These are phyloP conservation scores for Eurytemora carolleeae DNA, from an alignment of 1,140 invertebrate species.

Conservation along the genomic window DNA sequence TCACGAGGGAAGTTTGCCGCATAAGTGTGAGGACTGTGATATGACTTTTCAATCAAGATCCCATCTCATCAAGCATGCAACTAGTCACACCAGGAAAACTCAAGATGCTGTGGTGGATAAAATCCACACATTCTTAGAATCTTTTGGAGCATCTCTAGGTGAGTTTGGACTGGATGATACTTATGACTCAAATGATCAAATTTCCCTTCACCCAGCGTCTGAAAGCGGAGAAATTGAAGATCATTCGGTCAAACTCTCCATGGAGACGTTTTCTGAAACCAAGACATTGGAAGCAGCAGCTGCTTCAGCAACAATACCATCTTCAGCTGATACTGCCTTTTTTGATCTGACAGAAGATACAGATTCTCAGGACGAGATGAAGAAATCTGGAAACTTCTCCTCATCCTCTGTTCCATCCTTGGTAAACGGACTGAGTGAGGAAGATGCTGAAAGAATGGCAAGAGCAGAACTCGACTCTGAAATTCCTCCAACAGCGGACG, in stretches of 20 bases:
- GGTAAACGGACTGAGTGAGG: neutral
- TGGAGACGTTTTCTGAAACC: no score
- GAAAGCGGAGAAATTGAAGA: neutral
- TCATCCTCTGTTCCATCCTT: neutral
- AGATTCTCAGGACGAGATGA: neutral
- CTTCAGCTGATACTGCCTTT: neutral
- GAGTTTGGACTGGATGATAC: neutral
- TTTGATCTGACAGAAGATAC: neutral
- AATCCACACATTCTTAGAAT: conserved; percentile 14
- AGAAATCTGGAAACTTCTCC: no score
- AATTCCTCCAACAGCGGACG: neutral
- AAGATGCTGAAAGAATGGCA: neutral
- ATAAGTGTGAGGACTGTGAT: conserved; percentile 11
- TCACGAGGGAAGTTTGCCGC: conserved; percentile 9
- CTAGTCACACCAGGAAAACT: conserved; percentile 8
- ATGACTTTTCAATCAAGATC: conserved; percentile 8
- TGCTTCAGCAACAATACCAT: neutral
- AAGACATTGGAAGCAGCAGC: conserved; percentile 6
- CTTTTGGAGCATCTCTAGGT: conserved; percentile 12
- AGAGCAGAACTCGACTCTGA: neutral
- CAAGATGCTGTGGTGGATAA: conserved; percentile 8
- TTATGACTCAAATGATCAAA: neutral
- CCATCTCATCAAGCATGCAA: conserved; percentile 8
- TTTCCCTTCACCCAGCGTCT: neutral
- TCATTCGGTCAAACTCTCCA: neutral